Conservation (phyloP, 2,797 vertebrate genomes). For the Acrocephalus scirpaceus region DNA sequence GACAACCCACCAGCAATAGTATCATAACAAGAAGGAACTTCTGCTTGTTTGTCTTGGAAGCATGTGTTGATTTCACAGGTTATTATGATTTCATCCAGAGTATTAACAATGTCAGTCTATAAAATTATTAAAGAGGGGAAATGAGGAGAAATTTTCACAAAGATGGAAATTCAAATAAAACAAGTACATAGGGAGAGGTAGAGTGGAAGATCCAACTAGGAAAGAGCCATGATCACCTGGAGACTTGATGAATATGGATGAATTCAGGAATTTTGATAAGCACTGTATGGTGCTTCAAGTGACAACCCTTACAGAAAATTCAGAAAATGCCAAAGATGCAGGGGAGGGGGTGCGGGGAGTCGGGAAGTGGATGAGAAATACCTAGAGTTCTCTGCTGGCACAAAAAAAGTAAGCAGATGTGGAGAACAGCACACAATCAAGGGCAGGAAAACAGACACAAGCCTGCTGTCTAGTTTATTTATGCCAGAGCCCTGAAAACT, state of each 20-base stretch:
- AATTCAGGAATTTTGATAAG: neutral
- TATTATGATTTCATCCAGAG: neutral
- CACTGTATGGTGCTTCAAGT: neutral
- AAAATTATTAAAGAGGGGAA: neutral
- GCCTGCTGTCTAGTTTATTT: constrained; percentile 41
- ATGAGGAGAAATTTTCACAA: neutral
- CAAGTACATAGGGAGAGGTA: neutral
- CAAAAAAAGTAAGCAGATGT: constrained; percentile 26
- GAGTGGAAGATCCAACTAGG: neutral
- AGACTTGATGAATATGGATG: neutral
- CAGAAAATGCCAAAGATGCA: neutral
- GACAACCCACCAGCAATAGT: neutral
- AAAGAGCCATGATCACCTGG: neutral
- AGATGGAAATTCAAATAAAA: neutral
- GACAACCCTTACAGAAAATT: neutral
- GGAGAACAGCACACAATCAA: neutral
- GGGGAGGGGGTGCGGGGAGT: fast-evolving
- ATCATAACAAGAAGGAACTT: neutral
- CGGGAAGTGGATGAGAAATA: neutral
- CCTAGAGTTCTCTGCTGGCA: neutral
- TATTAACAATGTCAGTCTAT: neutral
- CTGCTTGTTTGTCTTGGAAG: neutral
- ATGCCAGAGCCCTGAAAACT: constrained; percentile 34
- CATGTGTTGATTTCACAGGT: neutral
- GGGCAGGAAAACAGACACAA: constrained; percentile 10